Base-by-base conservation (phyloP, 2,888 invertebrate species). In the Mystacides longicornis region DNA sequence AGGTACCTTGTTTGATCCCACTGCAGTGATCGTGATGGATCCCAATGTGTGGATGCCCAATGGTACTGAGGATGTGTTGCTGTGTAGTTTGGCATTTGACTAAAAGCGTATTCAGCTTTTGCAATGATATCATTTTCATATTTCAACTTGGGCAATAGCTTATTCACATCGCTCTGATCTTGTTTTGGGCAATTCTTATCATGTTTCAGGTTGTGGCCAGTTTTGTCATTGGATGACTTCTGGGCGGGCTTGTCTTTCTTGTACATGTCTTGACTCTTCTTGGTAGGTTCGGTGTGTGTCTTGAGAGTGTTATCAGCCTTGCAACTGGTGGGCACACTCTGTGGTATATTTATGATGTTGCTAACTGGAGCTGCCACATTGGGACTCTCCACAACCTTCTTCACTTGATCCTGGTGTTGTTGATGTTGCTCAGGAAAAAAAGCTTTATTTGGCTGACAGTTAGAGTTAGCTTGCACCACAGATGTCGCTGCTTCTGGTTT, bases 51-150 rank as follows among this genome's bases (percentile, higher is more conserved):
- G 22, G 69, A 77, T 65, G 84, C 82, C 77, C 83, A 83, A 63
- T 80, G 80, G 63, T 84, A 85, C 64, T 84, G 84, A 0, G 76
- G 70, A 59, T 78, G 78, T 0, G 81, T 77, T 48, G 82, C 78
- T 64, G 83, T 82, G 64, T 85, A 85, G 65, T 85, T 85, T 1
- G 84, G 82, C 51, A 84, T 77, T 63, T 84, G 82, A 69, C 85
- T 84, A 69, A 79, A 77, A 1, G 80, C 68, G 63, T 82, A 83
- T 63, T 84, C 85, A 0, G 83, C 75, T 64, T 81, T 81, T 0
- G 80, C 76, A 16, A 81, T 69, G 23, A 80, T 63, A 57, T 78
- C 79, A 60, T 79, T 79, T 62, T 77, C 77, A 55, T 77, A 77
- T 60, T 77, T 77, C 51, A 76, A 72, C 63, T 77, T 77, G 1